phyloP scores from a whole-genome alignment of 1,140 invertebrate genomes.

The Leptonema lineaticorne region DNA sequence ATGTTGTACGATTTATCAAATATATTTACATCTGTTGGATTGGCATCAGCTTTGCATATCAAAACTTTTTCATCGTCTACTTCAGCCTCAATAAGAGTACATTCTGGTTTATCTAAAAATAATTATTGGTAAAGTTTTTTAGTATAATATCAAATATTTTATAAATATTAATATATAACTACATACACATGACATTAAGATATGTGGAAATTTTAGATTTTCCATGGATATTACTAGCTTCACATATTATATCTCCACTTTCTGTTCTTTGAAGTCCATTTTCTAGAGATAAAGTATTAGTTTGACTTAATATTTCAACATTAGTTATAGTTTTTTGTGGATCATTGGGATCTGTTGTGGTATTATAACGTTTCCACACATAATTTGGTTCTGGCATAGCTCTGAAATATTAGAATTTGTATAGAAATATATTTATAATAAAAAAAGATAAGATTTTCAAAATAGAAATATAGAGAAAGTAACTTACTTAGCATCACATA shows the following conservation, averaged over 20 bases:
- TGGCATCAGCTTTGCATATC: slow-evolving; percentile 77
- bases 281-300: slow-evolving; percentile 60
- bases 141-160: not conserved
- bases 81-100: slow-evolving; percentile 71
- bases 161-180: slow-evolving; percentile 14
- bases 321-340: not conserved
- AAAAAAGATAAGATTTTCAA: not conserved
- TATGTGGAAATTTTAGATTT: slow-evolving; percentile 62
- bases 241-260: slow-evolving; percentile 73
- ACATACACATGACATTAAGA: slow-evolving; percentile 82
- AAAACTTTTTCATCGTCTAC: slow-evolving; percentile 73
- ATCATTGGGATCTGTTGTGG: slow-evolving; percentile 2
- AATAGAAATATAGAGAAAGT: not conserved
- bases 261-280: slow-evolving; percentile 60
- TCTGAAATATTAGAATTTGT: slow-evolving; percentile 20
- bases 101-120: slow-evolving; percentile 78
- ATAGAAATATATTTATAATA: not conserved
- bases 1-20: not conserved
- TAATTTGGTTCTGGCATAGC: slow-evolving; percentile 36
- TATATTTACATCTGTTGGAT: slow-evolving; percentile 68
- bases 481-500: slow-evolving; percentile 70
- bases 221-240: slow-evolving; percentile 76
- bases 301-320: slow-evolving; percentile 52
- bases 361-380: slow-evolving; percentile 28
- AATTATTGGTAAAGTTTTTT: not conserved